Evolutionary conservation across 2,797 vertebrate genomes (phyloP).

Genomic region (Gadopsis marmoratus): DNA sequence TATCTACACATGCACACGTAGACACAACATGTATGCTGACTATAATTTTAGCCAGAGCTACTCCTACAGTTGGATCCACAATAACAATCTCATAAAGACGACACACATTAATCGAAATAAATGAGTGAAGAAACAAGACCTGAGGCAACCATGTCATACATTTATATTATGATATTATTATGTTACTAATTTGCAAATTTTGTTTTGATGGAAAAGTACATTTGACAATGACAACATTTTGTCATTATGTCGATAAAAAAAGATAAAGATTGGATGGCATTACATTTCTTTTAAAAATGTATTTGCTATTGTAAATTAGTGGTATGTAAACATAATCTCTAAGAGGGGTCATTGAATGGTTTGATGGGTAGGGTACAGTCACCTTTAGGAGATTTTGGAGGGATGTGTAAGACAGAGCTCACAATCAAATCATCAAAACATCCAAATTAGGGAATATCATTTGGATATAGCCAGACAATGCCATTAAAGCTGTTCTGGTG

Average conservation of each 20-base stretch:
- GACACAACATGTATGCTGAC: not conserved
- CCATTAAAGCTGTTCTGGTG: not conserved
- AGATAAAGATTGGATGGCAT: no score
- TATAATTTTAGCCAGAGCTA: not conserved
- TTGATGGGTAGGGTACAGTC: not conserved
- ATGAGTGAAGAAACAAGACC: not conserved
- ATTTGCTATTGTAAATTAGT: not conserved
- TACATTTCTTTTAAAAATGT: not conserved
- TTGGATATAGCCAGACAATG: no score
- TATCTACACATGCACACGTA: constrained; percentile 1
- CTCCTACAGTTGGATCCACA: constrained; percentile 8
- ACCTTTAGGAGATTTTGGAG: not conserved
- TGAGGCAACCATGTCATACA: not conserved
- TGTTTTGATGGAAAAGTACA: not conserved
- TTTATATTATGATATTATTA: no score
- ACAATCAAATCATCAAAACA: not conserved
- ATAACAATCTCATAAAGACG: not conserved
- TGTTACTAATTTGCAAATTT: not conserved
- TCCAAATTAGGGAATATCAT: not conserved
- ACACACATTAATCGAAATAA: not conserved
- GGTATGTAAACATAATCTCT: not conserved
- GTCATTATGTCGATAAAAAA: not conserved
- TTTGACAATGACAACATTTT: no score
- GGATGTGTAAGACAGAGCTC: not conserved
- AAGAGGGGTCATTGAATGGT: not conserved